Conservation (phyloP, 2,888 invertebrate species). For the Crossocerus cetratus region DNA sequence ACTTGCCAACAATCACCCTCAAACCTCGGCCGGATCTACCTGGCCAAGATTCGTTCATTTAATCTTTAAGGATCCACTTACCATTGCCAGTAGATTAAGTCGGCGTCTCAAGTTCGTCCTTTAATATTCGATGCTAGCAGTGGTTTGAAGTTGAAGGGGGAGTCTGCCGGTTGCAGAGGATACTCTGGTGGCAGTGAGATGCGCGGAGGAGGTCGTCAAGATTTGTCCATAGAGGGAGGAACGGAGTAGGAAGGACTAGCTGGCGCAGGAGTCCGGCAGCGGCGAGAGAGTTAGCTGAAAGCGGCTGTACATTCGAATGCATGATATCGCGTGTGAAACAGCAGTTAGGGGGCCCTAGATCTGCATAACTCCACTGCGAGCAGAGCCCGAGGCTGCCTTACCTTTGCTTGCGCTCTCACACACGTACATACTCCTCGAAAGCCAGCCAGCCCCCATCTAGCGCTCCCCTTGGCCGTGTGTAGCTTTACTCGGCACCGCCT, state of each 20-base stretch:
- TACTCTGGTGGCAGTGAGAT: no score
- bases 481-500: constrained; percentile 24
- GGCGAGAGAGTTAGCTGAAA: constrained; percentile 59
- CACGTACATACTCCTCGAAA: constrained; percentile 44
- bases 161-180: no score
- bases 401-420: constrained; percentile 40
- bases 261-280: no score
- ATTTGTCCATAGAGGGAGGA: no score
- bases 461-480: constrained; percentile 1
- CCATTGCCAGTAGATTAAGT: no score
- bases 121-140: no score
- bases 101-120: no score
- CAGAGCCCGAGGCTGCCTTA: constrained; percentile 59
- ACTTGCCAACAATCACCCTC: not conserved
- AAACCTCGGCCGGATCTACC: not conserved
- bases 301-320: constrained; percentile 68
- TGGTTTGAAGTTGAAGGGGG: no score
- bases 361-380: constrained; percentile 70
- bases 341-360: constrained; percentile 67
- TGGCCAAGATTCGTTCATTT: not conserved
- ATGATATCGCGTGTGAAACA: constrained; percentile 71
- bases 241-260: no score
- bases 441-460: constrained; percentile 3
- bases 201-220: no score
- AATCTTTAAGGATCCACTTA: no score